These are phyloP conservation scores for Ptyas mucosa DNA, from an alignment of 2,113 vertebrate genomes.

Conservation along the genomic window DNA sequence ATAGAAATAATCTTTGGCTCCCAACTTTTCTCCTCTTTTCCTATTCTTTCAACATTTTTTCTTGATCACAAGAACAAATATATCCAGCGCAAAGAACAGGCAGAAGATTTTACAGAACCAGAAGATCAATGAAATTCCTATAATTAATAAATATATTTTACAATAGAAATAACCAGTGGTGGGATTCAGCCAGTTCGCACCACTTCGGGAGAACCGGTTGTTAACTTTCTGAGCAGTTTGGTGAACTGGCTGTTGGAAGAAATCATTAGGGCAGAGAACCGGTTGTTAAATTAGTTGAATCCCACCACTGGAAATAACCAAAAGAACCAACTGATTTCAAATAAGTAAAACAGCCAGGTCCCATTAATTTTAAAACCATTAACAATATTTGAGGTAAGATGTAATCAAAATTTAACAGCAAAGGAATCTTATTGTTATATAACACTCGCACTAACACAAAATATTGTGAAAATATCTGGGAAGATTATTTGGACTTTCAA, in stretches of 20 bases:
- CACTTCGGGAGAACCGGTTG: too few relatives aligned
- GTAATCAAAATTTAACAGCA: not conserved
- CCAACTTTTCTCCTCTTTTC: not conserved
- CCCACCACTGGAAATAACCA: too few relatives aligned
- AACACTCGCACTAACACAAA: not conserved
- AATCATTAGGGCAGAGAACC: too few relatives aligned
- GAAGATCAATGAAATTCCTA: not conserved
- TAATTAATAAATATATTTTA: not conserved
- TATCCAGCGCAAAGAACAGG: not conserved
- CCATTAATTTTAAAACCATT: not conserved
- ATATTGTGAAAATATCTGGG: not conserved
- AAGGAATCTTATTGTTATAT: not conserved
- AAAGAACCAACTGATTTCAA: not conserved
- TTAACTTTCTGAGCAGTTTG: too few relatives aligned
- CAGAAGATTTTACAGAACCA: not conserved
- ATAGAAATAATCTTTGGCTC: not conserved
- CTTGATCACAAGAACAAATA: not conserved
- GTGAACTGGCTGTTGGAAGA: too few relatives aligned
- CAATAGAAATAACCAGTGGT: not conserved
- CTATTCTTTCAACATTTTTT: not conserved
- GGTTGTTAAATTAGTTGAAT: too few relatives aligned
- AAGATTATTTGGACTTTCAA: not conserved
- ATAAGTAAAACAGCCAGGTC: not conserved
- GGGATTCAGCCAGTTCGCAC: too few relatives aligned
- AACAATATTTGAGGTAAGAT: not conserved